Conservation (phyloP, 1,140 invertebrate genomes). For the Drosophila gunungcola region DNA sequence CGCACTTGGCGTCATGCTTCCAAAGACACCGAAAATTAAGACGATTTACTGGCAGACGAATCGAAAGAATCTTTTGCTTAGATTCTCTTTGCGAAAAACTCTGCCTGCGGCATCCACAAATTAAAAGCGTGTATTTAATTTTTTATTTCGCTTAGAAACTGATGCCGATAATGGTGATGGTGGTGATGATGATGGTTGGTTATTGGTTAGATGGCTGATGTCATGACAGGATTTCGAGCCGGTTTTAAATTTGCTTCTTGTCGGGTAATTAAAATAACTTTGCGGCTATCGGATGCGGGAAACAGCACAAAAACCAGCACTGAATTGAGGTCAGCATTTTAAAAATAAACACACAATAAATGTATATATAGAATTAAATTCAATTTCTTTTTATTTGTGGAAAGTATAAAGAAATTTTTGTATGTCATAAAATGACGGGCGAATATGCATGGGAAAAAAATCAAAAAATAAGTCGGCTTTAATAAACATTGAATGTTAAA, state of each 20-base stretch:
- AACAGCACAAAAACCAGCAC: constrained; percentile 8
- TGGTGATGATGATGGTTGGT: constrained; percentile 46
- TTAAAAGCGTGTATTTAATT: constrained; percentile 37
- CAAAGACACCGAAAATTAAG: constrained; percentile 40
- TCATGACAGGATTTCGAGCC: constrained; percentile 67
- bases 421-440: constrained; percentile 1
- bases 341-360: constrained; percentile 28
- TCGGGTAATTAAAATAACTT: constrained; percentile 46
- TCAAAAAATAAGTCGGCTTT: no score
- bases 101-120: constrained; percentile 19
- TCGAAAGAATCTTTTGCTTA: constrained; percentile 34
- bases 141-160: constrained; percentile 44
- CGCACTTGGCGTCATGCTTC: constrained; percentile 20
- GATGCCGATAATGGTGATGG: constrained; percentile 60
- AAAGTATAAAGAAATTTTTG: constrained; percentile 1
- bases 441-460: not conserved
- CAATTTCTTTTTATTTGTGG: not conserved
- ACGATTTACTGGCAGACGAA: constrained; percentile 36
- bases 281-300: constrained; percentile 18
- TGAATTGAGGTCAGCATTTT: constrained; percentile 46
- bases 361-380: constrained; percentile 2
- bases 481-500: no score
- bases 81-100: constrained; percentile 5
- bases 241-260: constrained; percentile 40
- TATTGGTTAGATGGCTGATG: constrained; percentile 54